These are phyloP conservation scores for Phymorhynchus buccinoides DNA, from an alignment of 1,140 invertebrate species.

Conservation along the genomic window DNA sequence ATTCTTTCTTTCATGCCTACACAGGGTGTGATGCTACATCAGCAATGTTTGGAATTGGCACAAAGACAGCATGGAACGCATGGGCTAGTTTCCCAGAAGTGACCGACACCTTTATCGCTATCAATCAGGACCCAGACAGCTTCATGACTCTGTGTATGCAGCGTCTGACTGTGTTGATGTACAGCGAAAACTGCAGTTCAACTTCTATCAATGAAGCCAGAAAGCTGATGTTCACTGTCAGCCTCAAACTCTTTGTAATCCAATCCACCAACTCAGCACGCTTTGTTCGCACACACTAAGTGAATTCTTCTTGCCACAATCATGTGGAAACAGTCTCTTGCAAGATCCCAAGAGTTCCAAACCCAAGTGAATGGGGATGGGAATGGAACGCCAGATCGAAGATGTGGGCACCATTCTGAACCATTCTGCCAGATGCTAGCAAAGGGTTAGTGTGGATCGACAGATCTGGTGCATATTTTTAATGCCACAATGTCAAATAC, in stretches of 20 bases:
- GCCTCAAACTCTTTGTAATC: slow-evolving; percentile 8
- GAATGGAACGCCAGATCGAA: slow-evolving; percentile 15
- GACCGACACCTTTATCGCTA: slow-evolving; percentile 20
- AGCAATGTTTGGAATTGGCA: slow-evolving; percentile 31
- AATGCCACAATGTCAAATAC: too few species aligned
- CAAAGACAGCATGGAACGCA: slow-evolving; percentile 34
- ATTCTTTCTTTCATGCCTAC: slow-evolving; percentile 17
- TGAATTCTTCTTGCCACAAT: not conserved
- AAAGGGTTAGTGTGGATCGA: too few species aligned
- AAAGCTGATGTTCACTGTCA: slow-evolving; percentile 26
- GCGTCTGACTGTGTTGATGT: slow-evolving; percentile 12
- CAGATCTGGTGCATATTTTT: too few species aligned
- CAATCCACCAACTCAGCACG: slow-evolving; percentile 9
- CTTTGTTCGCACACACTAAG: slow-evolving; percentile 21
- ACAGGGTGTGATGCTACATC: not conserved
- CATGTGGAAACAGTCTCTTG: not conserved
- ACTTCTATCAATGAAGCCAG: slow-evolving; percentile 14
- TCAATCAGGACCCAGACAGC: not conserved
- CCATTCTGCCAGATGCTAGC: slow-evolving; percentile 6
- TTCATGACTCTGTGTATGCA: not conserved
- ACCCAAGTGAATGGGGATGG: slow-evolving; percentile 22
- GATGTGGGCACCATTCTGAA: not conserved
- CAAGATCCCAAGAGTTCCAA: not conserved
- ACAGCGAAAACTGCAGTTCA: slow-evolving; percentile 32
- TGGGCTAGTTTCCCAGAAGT: slow-evolving; percentile 30